Evolutionary conservation across 1,140 invertebrate species (phyloP).

Genomic region (Tenebrio molitor): DNA sequence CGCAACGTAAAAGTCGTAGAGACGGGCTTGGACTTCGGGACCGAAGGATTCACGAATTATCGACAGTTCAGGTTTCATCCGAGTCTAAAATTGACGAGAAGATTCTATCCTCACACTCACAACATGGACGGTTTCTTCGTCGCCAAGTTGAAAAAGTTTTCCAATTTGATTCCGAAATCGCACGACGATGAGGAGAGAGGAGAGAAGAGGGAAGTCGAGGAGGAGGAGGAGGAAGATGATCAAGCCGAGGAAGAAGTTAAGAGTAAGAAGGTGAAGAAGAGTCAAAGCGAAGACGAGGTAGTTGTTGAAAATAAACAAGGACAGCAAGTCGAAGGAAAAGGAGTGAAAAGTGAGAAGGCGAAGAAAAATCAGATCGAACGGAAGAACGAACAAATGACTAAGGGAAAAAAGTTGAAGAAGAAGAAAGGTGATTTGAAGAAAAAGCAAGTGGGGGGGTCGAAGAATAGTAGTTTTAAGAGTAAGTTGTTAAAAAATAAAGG

Average conservation of each 20-base stretch:
- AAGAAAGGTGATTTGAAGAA: too few species aligned
- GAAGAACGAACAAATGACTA: too few species aligned
- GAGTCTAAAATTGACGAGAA: conserved; percentile 87
- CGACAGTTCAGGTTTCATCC: conserved; percentile 93
- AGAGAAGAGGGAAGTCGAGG: conserved; percentile 67
- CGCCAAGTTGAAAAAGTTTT: conserved; percentile 97
- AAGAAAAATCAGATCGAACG: too few species aligned
- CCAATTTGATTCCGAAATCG: conserved; percentile 79
- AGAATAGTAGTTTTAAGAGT: too few species aligned
- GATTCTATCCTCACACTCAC: conserved; percentile 98
- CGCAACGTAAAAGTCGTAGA: conserved; percentile 94
- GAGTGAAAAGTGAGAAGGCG: too few species aligned
- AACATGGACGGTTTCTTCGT: conserved; percentile 99
- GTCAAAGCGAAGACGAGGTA: too few species aligned
- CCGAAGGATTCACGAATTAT: conserved; percentile 94
- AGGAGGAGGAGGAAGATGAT: too few species aligned
- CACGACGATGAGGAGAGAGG: conserved; percentile 65
- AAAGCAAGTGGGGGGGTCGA: too few species aligned
- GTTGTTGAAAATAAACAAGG: too few species aligned
- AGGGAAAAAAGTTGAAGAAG: too few species aligned
- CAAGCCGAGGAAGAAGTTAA: conserved; percentile 33
- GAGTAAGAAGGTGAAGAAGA: conserved; percentile 51
- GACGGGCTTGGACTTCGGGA: conserved; percentile 95
- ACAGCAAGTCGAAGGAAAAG: too few species aligned
- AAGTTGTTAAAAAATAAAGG: too few species aligned